Conservation (phyloP, 92 coral and sea anemone genomes). For the Siderastrea siderea region DNA sequence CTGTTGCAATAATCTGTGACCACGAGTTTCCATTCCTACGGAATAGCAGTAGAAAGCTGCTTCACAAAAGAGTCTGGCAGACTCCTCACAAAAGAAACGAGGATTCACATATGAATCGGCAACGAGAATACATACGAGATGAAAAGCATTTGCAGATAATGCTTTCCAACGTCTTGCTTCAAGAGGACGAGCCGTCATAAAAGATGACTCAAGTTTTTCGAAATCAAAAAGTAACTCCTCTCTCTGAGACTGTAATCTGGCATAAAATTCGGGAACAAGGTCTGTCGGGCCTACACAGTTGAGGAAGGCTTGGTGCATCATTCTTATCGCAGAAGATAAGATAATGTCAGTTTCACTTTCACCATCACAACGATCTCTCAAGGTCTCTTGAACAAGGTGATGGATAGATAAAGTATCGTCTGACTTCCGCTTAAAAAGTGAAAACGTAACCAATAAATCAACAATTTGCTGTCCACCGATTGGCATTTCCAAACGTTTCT, state of each 20-base stretch:
- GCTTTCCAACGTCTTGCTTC: neutral
- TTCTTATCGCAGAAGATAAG: constrained; percentile 17
- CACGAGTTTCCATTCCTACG: neutral
- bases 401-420: constrained; percentile 25
- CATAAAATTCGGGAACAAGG: neutral
- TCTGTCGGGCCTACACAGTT: neutral
- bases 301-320: constrained; percentile 33
- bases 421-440: constrained; percentile 23
- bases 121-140: neutral
- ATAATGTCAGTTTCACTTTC: constrained; percentile 4
- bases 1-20: neutral
- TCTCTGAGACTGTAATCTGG: too few species aligned
- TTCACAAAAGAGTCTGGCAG: neutral
- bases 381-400: constrained; percentile 45
- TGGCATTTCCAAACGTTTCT: neutral
- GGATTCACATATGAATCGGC: too few species aligned
- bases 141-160: neutral
- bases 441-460: constrained; percentile 28
- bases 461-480: constrained; percentile 21
- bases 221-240: neutral
- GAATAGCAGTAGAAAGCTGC: neutral
- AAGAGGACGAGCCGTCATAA: neutral
- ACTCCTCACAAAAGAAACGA: neutral
- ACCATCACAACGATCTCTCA: constrained; percentile 1
- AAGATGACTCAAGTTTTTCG: neutral